Base-by-base conservation (phyloP, 2,888 invertebrate species). In the Craniophora ligustri region DNA sequence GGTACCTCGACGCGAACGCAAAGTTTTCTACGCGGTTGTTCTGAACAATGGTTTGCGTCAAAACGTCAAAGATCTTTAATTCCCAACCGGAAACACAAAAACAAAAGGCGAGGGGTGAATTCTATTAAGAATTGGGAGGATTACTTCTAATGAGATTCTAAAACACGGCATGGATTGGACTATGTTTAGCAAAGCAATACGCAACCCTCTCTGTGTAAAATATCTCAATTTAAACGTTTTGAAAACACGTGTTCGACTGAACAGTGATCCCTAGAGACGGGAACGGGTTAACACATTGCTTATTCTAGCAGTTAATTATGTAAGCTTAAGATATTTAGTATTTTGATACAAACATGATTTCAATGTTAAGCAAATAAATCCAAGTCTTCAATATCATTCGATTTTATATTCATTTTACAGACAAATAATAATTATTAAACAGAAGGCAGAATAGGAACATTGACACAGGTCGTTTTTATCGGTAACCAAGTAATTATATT, bases 121-220 rank as follows among this genome's bases (percentile, higher is more conserved):
- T 85, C 78, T 85, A 83, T 87, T 86, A 85, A 83, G 82, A 85
- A 86, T 81, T 79, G 81, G 76, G 76, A 80, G 86, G 87, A 89
- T 91, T 91, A 88, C 80, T 82, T 81, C 82, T 82, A 87, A 86
- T 80, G 84, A 83, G 74, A 81, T 77, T 71, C 72, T 70, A 75
- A 75, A 75, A 76, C 72, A 74, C 75, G 76, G 83, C 66, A 70
- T 71, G 67, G 60, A 70, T 69, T 68, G 77, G 80, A 85, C 84
- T 88, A 88, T 86, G 89, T 91, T 89, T 90, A 88, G 91, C 90
- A 81, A 87, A 82, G 85, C 84, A 81, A 82, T 76, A 78, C 78
- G 82, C 84, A 91, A 90, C 92, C 92, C 92, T 92, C 85, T 46
- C 34, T 73, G 78, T 85, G 87, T 92, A 89, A 89, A 91, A 89